These are phyloP conservation scores for Pseudanteris insignis DNA, from an alignment of 2,888 invertebrate genomes.

Conservation along the genomic window DNA sequence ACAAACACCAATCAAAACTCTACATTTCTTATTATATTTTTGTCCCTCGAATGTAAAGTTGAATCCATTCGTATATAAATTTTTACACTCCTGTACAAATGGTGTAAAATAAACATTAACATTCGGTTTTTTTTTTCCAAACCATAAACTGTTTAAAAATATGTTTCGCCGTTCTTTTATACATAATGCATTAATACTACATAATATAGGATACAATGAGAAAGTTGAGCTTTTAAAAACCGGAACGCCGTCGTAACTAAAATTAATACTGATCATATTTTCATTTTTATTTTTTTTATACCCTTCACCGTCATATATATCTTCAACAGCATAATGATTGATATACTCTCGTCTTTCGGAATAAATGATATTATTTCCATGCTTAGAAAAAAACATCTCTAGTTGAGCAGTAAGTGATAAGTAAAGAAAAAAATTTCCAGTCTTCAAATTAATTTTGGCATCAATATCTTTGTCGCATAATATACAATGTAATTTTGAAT, in stretches of 20 bases:
- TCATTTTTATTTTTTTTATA: constrained; percentile 18
- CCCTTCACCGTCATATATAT: constrained; percentile 32
- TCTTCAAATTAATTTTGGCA: constrained; percentile 3
- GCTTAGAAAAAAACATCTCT: constrained; percentile 6
- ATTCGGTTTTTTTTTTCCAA: constrained; percentile 25
- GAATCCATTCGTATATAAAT: background rate
- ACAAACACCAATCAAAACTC: constrained; percentile 23
- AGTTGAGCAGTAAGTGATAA: constrained; percentile 9
- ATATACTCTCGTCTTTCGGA: constrained; percentile 12
- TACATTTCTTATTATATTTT: constrained; percentile 17
- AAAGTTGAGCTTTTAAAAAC: constrained; percentile 22
- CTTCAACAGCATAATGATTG: constrained; percentile 30
- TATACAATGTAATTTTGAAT: background rate
- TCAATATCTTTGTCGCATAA: too few species aligned
- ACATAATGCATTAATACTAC: constrained; percentile 24
- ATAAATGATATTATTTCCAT: constrained; percentile 8
- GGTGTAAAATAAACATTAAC: constrained; percentile 34
- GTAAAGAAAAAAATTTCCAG: constrained; percentile 21
- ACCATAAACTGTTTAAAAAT: constrained; percentile 11
- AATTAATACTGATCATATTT: constrained; percentile 29
- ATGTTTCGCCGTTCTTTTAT: constrained; percentile 2
- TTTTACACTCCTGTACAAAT: constrained; percentile 3
- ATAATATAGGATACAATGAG: constrained; percentile 25
- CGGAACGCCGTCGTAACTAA: constrained; percentile 33
- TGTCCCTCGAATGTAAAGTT: constrained; percentile 10